phyloP scores from a whole-genome alignment of 1,140 invertebrate genomes.

The Protaetia brevitarsis region DNA sequence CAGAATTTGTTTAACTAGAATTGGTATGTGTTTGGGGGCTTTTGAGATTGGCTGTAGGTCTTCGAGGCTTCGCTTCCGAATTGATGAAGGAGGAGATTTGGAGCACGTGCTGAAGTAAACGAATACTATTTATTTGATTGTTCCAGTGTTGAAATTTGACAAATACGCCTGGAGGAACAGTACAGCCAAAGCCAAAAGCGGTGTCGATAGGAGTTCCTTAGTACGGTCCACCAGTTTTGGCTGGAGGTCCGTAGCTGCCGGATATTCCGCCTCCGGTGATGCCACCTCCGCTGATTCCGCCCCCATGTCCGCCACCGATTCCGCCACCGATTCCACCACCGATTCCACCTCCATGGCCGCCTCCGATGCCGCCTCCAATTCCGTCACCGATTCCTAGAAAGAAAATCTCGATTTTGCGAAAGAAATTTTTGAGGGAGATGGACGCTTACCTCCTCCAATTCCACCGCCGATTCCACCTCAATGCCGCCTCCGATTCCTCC shows the following conservation, averaged over 20 bases:
- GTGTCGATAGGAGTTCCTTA: background rate
- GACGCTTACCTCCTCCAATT: background rate
- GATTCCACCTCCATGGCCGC: too few relatives aligned
- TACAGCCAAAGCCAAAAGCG: background rate
- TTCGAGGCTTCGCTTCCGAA: background rate
- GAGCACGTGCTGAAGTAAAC: background rate
- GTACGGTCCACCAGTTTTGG: background rate
- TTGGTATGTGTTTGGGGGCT: background rate
- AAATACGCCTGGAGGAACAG: too few relatives aligned
- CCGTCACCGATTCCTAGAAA: constrained; percentile 52
- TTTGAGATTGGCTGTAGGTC: background rate
- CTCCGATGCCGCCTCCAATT: too few relatives aligned
- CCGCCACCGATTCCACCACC: background rate
- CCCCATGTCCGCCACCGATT: background rate
- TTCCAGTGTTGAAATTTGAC: background rate
- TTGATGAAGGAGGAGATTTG: too few relatives aligned
- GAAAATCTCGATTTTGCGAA: background rate
- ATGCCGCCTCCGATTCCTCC: background rate
- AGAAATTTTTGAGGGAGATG: too few relatives aligned
- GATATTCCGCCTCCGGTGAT: background rate
- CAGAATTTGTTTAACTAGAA: background rate
- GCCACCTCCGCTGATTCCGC: constrained; percentile 5
- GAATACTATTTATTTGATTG: background rate
- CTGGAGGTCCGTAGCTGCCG: constrained; percentile 3
- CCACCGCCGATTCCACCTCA: background rate